Conservation (phyloP, 1,140 invertebrate genomes). For the Rhynchophorus ferrugineus region DNA sequence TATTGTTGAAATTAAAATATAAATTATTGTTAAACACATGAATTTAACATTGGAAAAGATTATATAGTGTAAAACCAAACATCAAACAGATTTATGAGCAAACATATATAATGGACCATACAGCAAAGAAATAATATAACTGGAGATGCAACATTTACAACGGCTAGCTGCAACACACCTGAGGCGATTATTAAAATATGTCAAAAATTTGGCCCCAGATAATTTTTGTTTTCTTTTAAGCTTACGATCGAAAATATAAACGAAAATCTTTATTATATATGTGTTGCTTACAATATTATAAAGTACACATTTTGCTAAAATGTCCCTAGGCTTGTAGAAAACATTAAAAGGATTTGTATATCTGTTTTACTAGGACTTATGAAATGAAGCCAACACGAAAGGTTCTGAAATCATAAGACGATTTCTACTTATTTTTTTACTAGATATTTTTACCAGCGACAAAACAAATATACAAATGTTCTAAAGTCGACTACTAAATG, state of each 20-base stretch:
- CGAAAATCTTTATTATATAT: conserved; percentile 1
- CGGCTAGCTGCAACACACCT: conserved; percentile 11
- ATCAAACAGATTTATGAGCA: no score
- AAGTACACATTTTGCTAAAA: conserved; percentile 16
- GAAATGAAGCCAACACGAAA: no score
- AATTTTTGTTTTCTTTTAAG: conserved; percentile 16
- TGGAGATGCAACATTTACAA: conserved; percentile 3
- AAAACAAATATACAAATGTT: conserved; percentile 4
- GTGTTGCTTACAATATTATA: conserved; percentile 4
- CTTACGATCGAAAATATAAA: conserved; percentile 3
- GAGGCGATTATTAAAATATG: conserved; percentile 30
- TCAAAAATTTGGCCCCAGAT: conserved; percentile 33
- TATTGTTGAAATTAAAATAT: no score
- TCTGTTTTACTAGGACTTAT: no score
- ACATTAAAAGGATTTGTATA: not conserved
- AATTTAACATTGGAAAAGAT: no score
- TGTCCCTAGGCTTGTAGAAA: conserved; percentile 1
- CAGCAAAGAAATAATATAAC: no score
- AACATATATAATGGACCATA: no score
- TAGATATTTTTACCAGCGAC: no score
- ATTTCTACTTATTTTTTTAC: no score
- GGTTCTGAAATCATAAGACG: no score
- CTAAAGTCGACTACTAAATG: conserved; percentile 16
- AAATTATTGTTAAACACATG: no score
- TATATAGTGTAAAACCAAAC: no score